Evolutionary conservation across 2,888 invertebrate genomes (phyloP), one percentile per base, ranked within the genome.

Genomic region (Drosophila pseudotalamancana): DNA sequence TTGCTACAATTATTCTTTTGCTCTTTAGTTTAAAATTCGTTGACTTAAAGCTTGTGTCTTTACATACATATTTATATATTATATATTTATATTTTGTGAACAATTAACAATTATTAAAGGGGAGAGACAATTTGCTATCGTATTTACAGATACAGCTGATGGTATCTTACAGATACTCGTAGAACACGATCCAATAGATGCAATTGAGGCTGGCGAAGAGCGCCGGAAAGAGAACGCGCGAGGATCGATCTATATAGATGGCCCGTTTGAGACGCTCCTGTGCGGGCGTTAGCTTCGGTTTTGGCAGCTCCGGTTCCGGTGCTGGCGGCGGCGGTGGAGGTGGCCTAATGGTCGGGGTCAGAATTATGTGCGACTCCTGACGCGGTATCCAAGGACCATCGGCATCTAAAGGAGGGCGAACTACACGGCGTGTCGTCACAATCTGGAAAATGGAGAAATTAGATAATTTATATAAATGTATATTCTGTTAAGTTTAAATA

Each of bases 101-200:
- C 81, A 78, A 77, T 82, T 72, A 80, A 80, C 80, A 69, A 43
- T 81, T 63, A 55, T 61, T 70, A 65, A 64, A 53, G 40, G 16
- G 16, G 14, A 14, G 16, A 32, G 34, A 34, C n/a, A n/a, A n/a
- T n/a, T n/a, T n/a, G n/a, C 35, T 67, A 31, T 55, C 54, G 61
- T 80, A 79, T 80, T 67, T 81, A 82, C 82, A 77, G 43, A 63
- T 45, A 40, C 32, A 42, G 16, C 37, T 23, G 23, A 23, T 34
- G 29, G 27, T 34, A 61, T 62, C 74, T 92, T 93, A 94, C 88
- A 94, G 93, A 89, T 95, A 95, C 88, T 95, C 94, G 56, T 94
- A 95, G 90, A 95, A 95, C 88, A 94, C 92, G 78, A 94, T 93
- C 95, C 95, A 95, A 88, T 95, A 95, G 71, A 94, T 94, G 67